Percentiles rank a stretch among this genome's conserved stretches.
These are phyloP conservation scores for Symphodus melops DNA, from an alignment of 2,113 vertebrate species.

Conservation along the genomic window DNA sequence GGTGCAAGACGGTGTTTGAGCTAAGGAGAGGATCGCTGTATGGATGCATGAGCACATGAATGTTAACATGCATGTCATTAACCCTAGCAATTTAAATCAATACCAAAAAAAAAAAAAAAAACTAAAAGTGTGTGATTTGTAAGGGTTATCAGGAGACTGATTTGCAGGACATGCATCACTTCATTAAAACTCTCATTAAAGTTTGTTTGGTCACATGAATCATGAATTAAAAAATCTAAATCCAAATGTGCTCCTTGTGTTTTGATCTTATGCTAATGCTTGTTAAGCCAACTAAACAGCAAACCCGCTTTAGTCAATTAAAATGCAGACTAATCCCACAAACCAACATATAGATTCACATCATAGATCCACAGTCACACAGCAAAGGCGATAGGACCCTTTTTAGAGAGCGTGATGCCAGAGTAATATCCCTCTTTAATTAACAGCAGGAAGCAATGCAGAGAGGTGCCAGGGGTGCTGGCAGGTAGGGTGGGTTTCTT, in stretches of 20 bases:
- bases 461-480: slow-evolving; percentile 34
- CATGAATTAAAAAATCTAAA: slow-evolving; percentile 45
- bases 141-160: neutral
- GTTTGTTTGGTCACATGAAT: slow-evolving; percentile 43
- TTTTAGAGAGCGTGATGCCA: slow-evolving; percentile 22
- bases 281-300: slow-evolving; percentile 19
- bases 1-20: slow-evolving; percentile 17
- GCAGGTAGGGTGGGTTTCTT: slow-evolving; percentile 33
- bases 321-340: slow-evolving; percentile 67
- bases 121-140: slow-evolving; percentile 8
- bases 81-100: slow-evolving; percentile 23
- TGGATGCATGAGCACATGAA: neutral
- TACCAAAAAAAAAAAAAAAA: slow-evolving; percentile 18
- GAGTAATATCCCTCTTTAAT: slow-evolving; percentile 72
- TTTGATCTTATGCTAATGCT: slow-evolving; percentile 42
- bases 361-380: slow-evolving; percentile 54
- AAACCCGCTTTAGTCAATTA: slow-evolving; percentile 38
- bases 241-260: slow-evolving; percentile 28
- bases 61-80: slow-evolving; percentile 21
- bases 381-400: slow-evolving; percentile 21
- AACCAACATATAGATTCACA: slow-evolving; percentile 62
- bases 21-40: neutral
- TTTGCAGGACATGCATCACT: neutral
- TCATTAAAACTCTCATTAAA: slow-evolving; percentile 33
- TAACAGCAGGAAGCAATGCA: slow-evolving; percentile 61